Conservation (phyloP, 2,113 vertebrate species). For the Tachysurus fulvidraco region DNA sequence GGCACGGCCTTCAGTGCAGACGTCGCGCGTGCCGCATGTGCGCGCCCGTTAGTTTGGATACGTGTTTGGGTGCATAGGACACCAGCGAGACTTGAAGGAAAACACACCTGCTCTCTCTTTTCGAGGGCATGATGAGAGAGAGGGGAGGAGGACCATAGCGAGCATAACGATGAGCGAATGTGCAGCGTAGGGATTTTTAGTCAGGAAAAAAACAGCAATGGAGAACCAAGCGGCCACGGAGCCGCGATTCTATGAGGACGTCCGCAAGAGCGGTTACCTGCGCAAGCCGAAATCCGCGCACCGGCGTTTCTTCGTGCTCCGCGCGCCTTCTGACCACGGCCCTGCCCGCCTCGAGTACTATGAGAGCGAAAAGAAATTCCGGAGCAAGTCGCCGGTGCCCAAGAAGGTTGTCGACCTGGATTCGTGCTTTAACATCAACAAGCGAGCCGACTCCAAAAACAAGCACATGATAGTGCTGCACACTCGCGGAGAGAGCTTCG, state of each 20-base stretch:
- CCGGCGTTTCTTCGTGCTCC: conserved; percentile 79
- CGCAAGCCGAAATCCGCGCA: conserved; percentile 84
- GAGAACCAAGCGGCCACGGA: conserved; percentile 70
- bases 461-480: conserved; percentile 80
- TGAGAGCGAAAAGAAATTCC: conserved; percentile 82
- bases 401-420: conserved; percentile 74
- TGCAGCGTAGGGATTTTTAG: conserved; percentile 42
- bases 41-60: conserved; percentile 60
- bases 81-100: conserved; percentile 34
- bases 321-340: conserved; percentile 73
- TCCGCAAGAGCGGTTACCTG: conserved; percentile 81
- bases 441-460: conserved; percentile 79
- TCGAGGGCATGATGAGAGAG: conserved; percentile 50
- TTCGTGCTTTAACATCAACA: conserved; percentile 81
- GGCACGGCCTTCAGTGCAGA: conserved; percentile 61
- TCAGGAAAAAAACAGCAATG: conserved; percentile 64
- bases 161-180: conserved; percentile 62
- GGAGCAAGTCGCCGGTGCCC: conserved; percentile 74
- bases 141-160: conserved; percentile 46
- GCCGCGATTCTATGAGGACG: conserved; percentile 71
- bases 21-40: conserved; percentile 63
- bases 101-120: conserved; percentile 38
- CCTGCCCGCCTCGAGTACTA: conserved; percentile 79
- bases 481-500: conserved; percentile 78
- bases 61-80: conserved; percentile 53